Base-by-base conservation (phyloP, 2,113 vertebrate genomes). In the Protomyctophum bolini region DNA sequence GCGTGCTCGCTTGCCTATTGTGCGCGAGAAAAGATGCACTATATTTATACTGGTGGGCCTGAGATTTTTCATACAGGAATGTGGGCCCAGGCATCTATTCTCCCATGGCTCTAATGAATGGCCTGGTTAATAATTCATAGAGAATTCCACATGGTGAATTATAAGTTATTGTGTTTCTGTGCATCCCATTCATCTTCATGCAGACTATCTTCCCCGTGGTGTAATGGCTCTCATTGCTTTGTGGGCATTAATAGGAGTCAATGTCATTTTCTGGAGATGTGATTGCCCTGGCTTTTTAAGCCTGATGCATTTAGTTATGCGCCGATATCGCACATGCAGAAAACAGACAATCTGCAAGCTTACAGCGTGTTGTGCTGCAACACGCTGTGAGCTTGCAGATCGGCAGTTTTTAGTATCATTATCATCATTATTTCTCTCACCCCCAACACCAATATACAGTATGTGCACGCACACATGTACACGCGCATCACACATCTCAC, bases 111-210 rank as follows among this genome's bases (percentile, higher is more conserved):
- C 63, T 76, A 77, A 83, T 65, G 76, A 82, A 63, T 57, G 56
- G 67, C 68, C 63, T 33, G 62, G 73, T 91, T 84, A 91, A 91
- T 89, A 91, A 91, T 89, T 86, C 78, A 88, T 76, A 15, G 45
- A 55, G 68, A 72, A 62, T 77, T 83, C 64, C 69, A 84, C 75
- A 79, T 85, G 75, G 71, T 8, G 14, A 79, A 73, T 58, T 50
- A 61, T 80, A 84, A 86, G 72, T 88, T 87, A 87, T 87, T 88
- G 81, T 87, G 73, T 78, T 86, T 85, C 83, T 66, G 68, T 58
- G 63, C 64, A 73, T 11, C 84, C 33, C 72, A 90, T 91, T 88
- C 68, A 58, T 91, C 90, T 88, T 89, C 81, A 85, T 89, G 76
- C 73, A 68, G 68, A 81, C 74, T 84, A 89, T 86, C 86, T 81